Percentiles rank a stretch among this genome's conserved stretches.
phyloP scores from a whole-genome alignment of 1,140 invertebrate species.

The Branchinecta lynchi region DNA sequence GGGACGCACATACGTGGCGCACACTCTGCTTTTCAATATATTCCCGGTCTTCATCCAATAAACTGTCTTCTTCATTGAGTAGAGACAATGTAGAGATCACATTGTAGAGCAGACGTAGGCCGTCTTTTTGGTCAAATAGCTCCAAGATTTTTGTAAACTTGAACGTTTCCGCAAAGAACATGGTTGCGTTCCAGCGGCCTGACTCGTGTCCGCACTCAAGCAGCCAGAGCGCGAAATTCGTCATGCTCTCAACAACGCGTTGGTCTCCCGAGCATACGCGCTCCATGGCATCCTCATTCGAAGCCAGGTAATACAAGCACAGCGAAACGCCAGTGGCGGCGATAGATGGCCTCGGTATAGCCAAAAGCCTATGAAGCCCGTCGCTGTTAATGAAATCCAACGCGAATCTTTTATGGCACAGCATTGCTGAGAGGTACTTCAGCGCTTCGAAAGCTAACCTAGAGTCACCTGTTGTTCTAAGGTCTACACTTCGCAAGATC shows the following conservation, averaged over 20 bases:
- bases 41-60: conserved; percentile 60
- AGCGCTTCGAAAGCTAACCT: conserved; percentile 84
- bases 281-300: conserved; percentile 95
- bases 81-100: conserved; percentile 73
- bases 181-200: conserved; percentile 83
- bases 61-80: conserved; percentile 47
- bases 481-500: conserved; percentile 77
- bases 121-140: conserved; percentile 75
- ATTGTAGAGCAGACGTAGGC: conserved; percentile 80
- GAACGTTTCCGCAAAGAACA: conserved; percentile 91
- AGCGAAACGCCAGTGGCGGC: conserved; percentile 90
- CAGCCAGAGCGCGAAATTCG: conserved; percentile 56
- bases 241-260: conserved; percentile 41
- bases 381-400: conserved; percentile 78
- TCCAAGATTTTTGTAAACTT: conserved; percentile 79
- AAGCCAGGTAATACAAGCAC: conserved; percentile 88
- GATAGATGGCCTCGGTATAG: conserved; percentile 77
- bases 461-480: conserved; percentile 71
- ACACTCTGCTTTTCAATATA: conserved; percentile 86
- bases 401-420: conserved; percentile 95
- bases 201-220: conserved; percentile 91
- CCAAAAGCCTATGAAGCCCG: conserved; percentile 60
- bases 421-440: conserved; percentile 75
- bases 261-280: conserved; percentile 70
- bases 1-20: conserved; percentile 72